A percentile compares a stretch with the other conserved stretches of the same genome.
phyloP scores from a whole-genome alignment of 2,888 invertebrate genomes.

The Spisula subtruncata region DNA sequence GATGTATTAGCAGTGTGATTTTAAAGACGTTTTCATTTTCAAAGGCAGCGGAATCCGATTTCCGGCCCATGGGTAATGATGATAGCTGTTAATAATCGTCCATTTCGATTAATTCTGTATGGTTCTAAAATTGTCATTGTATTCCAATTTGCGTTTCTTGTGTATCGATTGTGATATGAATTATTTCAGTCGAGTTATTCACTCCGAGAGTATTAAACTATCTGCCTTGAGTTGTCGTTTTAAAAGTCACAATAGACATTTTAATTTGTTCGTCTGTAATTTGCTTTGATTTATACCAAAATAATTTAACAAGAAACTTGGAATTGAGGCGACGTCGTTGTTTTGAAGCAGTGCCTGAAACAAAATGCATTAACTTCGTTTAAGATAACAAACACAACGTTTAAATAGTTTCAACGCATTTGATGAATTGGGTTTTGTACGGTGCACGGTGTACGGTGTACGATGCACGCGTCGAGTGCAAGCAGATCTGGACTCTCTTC shows the following conservation, averaged over 20 bases:
- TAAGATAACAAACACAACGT: too few relatives aligned
- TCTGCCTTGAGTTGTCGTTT: slow-evolving; percentile 3
- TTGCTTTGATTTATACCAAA: background rate
- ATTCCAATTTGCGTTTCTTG: background rate
- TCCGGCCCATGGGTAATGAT: background rate
- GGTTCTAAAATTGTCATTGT: background rate
- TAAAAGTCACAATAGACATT: background rate
- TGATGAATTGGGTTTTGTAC: too few relatives aligned
- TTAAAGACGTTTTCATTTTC: slow-evolving; percentile 21
- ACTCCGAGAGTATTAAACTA: background rate
- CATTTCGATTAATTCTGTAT: background rate
- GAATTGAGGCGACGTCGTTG: background rate
- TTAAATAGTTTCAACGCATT: too few relatives aligned
- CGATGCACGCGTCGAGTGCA: too few relatives aligned
- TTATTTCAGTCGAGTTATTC: background rate
- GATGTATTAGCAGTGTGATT: background rate
- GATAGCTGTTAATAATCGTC: background rate
- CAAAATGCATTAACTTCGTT: too few relatives aligned
- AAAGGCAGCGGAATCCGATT: background rate
- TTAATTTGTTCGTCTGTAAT: background rate
- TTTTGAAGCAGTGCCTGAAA: background rate
- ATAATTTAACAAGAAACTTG: background rate
- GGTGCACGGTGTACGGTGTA: too few relatives aligned
- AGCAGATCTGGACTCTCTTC: too few relatives aligned
- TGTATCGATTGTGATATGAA: background rate